Evolutionary conservation across 2,113 vertebrate genomes (phyloP), one percentile per base, ranked within the genome.

Genomic region (Epinephelus cyanopodus): DNA sequence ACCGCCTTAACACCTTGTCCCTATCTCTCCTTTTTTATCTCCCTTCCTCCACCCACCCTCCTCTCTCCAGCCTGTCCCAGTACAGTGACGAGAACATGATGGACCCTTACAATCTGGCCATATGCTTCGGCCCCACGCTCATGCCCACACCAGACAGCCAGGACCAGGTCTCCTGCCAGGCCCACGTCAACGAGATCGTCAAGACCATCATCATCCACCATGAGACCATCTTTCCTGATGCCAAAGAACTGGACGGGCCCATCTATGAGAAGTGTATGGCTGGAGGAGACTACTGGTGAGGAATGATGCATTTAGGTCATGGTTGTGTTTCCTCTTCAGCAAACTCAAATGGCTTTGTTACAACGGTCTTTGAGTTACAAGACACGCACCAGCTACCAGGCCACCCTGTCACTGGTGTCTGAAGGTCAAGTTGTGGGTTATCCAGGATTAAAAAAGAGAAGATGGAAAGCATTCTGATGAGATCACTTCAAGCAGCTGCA

Each of bases 61-160:
- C 25, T 54, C 21, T 18, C 45, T 52, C 25, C 92, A 99, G 98
- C 88, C 95, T 99, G 89, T 99, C 98, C 48, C 98, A 99, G 91
- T 99, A 99, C 95, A 99, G 97, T 3, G 98, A 99, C 75, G 98
- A 99, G 93, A 99, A 99, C 92, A 99, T 99, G 98, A 99, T 99
- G 98, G 98, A 99, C 94, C 97, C 98, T 0, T 99, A 98, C 93
- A 99, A 99, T 87, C 87, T 99, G 94, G 98, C 98, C 85, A 99
- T 99, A 94, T 99, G 98, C 94, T 99, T 99, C 77, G 98, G 98
- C 45, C 98, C 98, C 57, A 99, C 98, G 0, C 89, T 99, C 80
- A 99, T 99, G 98, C 98, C 98, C 60, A 98, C 99, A 33, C 98
- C 98, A 5, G 97, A 99, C 85, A 96, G 96, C 87, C 98, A 97